These are phyloP conservation scores for Zosterops japonicus DNA, from an alignment of 2,113 vertebrate species.

Conservation along the genomic window DNA sequence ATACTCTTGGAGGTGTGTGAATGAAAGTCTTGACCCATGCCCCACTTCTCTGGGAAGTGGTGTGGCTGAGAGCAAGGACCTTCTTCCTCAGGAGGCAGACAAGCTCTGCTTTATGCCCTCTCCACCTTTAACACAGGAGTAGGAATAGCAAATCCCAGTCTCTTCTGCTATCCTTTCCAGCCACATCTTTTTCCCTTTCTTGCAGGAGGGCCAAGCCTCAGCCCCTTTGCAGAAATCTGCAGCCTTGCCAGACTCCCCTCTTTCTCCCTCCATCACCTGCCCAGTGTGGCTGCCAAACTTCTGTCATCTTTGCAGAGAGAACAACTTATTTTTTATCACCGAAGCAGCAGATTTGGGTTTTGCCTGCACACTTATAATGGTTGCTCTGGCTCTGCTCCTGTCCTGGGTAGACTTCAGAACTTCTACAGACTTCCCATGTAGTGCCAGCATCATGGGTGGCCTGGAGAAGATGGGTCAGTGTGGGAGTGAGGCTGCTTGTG, in stretches of 20 bases:
- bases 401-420: not conserved
- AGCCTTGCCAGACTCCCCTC: not conserved
- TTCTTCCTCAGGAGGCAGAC: not conserved
- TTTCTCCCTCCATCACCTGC: not conserved
- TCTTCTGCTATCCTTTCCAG: not conserved
- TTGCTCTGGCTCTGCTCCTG: not conserved
- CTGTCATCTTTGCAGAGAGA: not conserved
- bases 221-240: not conserved
- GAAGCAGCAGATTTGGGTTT: not conserved
- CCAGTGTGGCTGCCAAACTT: not conserved
- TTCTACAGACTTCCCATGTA: not conserved
- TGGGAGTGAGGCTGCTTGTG: not conserved
- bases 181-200: not conserved
- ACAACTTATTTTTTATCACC: not conserved
- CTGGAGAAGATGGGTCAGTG: not conserved
- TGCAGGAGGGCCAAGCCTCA: not conserved
- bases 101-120: not conserved
- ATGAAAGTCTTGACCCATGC: not conserved
- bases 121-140: not conserved
- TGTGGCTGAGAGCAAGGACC: not conserved
- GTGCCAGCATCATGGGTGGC: not conserved
- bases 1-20: not conserved
- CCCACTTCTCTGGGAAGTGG: not conserved
- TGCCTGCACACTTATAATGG: not conserved
- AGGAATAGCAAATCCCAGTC: not conserved